Evolutionary conservation across 1,140 invertebrate genomes (phyloP), one percentile per base, ranked within the genome.

Genomic region (Ceratoteleas bidentatus): DNA sequence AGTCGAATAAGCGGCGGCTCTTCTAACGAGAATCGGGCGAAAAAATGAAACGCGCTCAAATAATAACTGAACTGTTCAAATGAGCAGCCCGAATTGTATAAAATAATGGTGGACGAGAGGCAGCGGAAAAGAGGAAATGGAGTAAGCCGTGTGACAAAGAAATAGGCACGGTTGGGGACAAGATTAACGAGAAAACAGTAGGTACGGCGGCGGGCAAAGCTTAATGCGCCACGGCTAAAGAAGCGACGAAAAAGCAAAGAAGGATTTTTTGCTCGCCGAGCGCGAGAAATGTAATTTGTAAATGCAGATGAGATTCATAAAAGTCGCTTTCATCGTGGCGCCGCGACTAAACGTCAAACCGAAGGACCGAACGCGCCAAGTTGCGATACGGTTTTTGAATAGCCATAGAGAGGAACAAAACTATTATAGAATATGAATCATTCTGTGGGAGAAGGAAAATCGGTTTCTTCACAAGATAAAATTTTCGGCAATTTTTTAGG

Each of bases 121-220:
- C 53, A 68, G 43, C 5, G 24, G 38, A 36, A 53, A 38, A 53
- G 47, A 38, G 47, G 50, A 70, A 56, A 56, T 15, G 54, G 11
- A 45, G 64, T 54, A 60, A 56, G 32, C 32, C 15, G 49, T 6
- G 53, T 47, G 61, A 65, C 53, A 62, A 69, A 62, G 54, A 61
- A 66, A 56, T 68, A 60, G 47, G 33, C 50, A 69, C 64, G 43
- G 40, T 76, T 69, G 62, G 50, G 62, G 57, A 61, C 9, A 62
- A 76, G 73, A 76, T 76, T 76, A 68, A 76, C 64, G 73, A 76
- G 73, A 76, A 76, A 76, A 62, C 43, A 76, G 62, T 68, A 49
- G 64, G 57, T 58, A 57, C 45, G 57, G 7, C 53, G 40, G 50
- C 15, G 50, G 36, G 64, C 57, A 62, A 56, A 76, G 73, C 64